phyloP scores from a whole-genome alignment of 2,797 vertebrate genomes.

The Anguilla marmorata region DNA sequence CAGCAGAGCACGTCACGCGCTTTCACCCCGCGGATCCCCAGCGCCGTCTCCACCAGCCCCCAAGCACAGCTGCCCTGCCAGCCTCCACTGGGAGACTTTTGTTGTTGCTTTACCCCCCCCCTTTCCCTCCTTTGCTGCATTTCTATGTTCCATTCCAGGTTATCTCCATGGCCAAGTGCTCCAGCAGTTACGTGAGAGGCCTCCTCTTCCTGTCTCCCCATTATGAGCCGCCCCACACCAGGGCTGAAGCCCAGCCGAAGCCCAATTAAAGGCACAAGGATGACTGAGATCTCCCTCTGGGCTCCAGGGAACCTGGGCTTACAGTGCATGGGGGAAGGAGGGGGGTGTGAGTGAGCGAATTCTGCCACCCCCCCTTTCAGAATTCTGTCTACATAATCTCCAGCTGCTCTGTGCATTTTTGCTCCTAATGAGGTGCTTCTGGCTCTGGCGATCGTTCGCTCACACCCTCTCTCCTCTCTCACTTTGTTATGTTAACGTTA shows the following conservation, averaged over 20 bases:
- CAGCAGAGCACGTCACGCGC: not conserved
- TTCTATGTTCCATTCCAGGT: constrained; percentile 63
- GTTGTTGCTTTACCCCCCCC: constrained; percentile 48
- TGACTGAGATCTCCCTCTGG: not conserved
- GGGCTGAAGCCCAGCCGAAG: not conserved
- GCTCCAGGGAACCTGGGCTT: not conserved
- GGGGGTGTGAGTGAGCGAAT: not conserved
- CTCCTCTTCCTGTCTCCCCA: not conserved
- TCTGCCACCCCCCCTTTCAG: not conserved
- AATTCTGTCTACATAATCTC: not conserved
- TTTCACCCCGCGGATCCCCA: not conserved
- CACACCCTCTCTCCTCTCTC: not conserved
- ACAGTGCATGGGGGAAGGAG: not conserved
- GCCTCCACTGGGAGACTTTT: constrained; percentile 52
- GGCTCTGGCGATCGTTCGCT: not conserved
- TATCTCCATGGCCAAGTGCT: constrained; percentile 62
- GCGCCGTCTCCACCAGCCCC: constrained; percentile 51
- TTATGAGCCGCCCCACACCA: not conserved
- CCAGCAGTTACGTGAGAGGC: constrained; percentile 35
- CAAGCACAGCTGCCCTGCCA: constrained; percentile 31
- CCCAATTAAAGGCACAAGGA: not conserved
- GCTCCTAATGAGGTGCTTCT: not conserved
- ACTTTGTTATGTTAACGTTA: not conserved
- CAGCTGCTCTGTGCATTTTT: not conserved
- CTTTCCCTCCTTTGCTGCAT: constrained; percentile 39